These are phyloP conservation scores for Brassicogethes aeneus DNA, from an alignment of 2,888 invertebrate genomes.

Conservation along the genomic window DNA sequence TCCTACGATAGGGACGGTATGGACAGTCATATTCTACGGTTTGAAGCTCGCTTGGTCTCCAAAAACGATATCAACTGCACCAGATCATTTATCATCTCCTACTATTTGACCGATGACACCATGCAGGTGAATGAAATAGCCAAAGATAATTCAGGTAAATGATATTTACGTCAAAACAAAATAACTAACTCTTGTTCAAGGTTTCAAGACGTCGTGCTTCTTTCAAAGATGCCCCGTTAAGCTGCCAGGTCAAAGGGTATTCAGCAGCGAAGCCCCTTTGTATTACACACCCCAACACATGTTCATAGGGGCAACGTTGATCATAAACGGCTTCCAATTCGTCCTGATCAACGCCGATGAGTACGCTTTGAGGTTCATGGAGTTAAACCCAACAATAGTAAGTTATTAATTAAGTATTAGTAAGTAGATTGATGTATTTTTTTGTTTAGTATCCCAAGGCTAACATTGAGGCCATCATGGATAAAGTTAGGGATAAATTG, in stretches of 20 bases:
- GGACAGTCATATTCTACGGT: slow-evolving; percentile 70
- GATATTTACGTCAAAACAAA: slow-evolving; percentile 9
- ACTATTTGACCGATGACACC: slow-evolving; percentile 75
- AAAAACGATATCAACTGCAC: slow-evolving; percentile 55
- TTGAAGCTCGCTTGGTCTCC: slow-evolving; percentile 67
- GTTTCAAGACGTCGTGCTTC: slow-evolving; percentile 51
- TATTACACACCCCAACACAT: slow-evolving; percentile 73
- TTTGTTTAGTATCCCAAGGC: slow-evolving; percentile 70
- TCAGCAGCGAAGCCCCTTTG: slow-evolving; percentile 60
- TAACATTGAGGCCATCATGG: slow-evolving; percentile 61
- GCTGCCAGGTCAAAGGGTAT: slow-evolving; percentile 64
- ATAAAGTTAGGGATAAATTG: slow-evolving; percentile 61
- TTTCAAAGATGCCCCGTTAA: slow-evolving; percentile 60
- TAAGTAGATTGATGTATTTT: slow-evolving; percentile 10
- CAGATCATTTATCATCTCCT: slow-evolving; percentile 72
- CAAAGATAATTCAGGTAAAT: slow-evolving; percentile 30
- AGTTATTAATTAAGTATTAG: slow-evolving; percentile 5
- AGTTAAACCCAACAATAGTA: slow-evolving; percentile 65
- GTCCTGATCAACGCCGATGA: slow-evolving; percentile 74
- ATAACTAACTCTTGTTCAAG: slow-evolving; percentile 14
- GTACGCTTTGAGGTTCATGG: slow-evolving; percentile 82
- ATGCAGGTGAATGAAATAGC: slow-evolving; percentile 73
- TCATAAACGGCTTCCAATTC: slow-evolving; percentile 71
- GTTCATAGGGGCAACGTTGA: slow-evolving; percentile 72
- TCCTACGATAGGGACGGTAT: slow-evolving; percentile 68